phyloP scores from a whole-genome alignment of 2,888 invertebrate genomes.

The Timema cristinae region DNA sequence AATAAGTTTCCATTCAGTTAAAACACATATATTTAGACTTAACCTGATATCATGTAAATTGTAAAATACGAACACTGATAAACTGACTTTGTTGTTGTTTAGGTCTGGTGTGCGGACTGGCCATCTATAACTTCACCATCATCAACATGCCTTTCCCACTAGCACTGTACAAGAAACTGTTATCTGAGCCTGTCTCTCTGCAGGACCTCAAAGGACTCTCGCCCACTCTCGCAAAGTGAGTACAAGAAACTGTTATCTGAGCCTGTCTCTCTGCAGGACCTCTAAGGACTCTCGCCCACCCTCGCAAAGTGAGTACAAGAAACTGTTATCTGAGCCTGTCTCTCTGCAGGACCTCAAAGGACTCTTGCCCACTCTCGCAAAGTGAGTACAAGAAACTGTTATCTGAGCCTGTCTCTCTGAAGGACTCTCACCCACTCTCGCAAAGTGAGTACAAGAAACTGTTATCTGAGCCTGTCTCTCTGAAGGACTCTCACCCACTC shows the following conservation, averaged over 20 bases:
- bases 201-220: constrained; percentile 76
- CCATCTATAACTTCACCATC: constrained; percentile 95
- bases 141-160: constrained; percentile 94
- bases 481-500: constrained; percentile 73
- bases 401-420: constrained; percentile 68
- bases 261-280: constrained; percentile 67
- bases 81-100: constrained; percentile 29
- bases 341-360: constrained; percentile 70
- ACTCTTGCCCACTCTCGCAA: no score
- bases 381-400: no score
- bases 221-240: constrained; percentile 69
- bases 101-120: constrained; percentile 87
- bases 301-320: constrained; percentile 79
- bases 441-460: constrained; percentile 89
- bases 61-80: no score
- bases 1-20: no score
- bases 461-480: constrained; percentile 67
- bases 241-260: constrained; percentile 83
- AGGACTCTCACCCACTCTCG: constrained; percentile 72
- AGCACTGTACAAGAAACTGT: constrained; percentile 90
- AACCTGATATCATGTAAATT: no score
- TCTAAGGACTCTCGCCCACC: constrained; percentile 73
- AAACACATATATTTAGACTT: no score
- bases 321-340: constrained; percentile 75
- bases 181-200: constrained; percentile 71